A percentile compares a stretch with the other conserved stretches of the same genome.
phyloP scores from a whole-genome alignment of 2,113 vertebrate species.

The Rhineura floridana region DNA sequence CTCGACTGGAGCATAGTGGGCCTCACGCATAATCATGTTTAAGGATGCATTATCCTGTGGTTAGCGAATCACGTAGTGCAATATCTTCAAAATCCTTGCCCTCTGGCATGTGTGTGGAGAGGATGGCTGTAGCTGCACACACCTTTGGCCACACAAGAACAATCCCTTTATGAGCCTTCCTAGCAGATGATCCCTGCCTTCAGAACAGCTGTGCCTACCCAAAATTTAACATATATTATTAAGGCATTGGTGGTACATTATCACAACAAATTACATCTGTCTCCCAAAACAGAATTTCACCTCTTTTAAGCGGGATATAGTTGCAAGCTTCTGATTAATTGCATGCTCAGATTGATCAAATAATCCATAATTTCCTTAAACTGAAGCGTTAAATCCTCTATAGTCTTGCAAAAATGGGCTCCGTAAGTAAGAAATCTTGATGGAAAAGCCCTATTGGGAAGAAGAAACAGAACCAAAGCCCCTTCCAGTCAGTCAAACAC shows the following conservation, averaged over 20 bases:
- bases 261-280: not conserved
- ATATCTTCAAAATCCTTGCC: not conserved
- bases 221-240: not conserved
- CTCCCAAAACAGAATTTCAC: not conserved
- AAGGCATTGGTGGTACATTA: not conserved
- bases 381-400: not conserved
- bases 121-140: not conserved
- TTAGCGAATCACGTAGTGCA: not conserved
- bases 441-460: not conserved
- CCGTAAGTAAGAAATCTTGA: rapidly evolving
- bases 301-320: not conserved
- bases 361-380: not conserved
- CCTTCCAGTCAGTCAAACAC: not conserved
- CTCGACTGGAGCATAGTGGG: not conserved
- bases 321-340: not conserved
- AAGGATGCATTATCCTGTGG: not conserved
- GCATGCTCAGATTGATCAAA: not conserved
- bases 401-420: not conserved
- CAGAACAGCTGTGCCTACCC: not conserved
- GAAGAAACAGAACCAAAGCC: rapidly evolving
- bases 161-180: not conserved
- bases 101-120: not conserved
- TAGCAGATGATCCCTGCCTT: not conserved
- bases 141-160: not conserved
- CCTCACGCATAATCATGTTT: not conserved